A percentile compares a stretch with the other conserved stretches of the same genome.
These are phyloP conservation scores for Flabesymbios commensalis DNA, from an alignment of 2,888 invertebrate species.

Conservation along the genomic window DNA sequence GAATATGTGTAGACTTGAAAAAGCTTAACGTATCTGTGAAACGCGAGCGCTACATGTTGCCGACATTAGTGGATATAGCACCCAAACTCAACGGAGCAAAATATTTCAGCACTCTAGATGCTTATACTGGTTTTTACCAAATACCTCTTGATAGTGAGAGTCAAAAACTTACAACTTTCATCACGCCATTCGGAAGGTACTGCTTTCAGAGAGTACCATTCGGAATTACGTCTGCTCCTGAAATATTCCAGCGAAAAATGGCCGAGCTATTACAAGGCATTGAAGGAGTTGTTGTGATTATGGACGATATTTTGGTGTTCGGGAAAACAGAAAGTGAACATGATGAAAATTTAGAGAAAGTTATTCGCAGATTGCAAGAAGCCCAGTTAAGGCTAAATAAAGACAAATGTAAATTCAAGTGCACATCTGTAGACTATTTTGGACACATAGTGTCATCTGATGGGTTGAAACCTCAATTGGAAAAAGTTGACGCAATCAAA, in stretches of 20 bases:
- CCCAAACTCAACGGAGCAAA: not conserved
- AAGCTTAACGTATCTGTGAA: not conserved
- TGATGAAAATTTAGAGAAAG: constrained; percentile 19
- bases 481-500: constrained; percentile 22
- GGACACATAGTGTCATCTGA: constrained; percentile 31
- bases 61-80: not conserved
- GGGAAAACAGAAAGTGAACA: constrained; percentile 23
- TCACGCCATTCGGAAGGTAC: constrained; percentile 6
- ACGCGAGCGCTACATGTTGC: constrained; percentile 1
- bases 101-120: not conserved
- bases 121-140: not conserved
- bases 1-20: constrained; percentile 6
- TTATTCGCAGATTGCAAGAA: constrained; percentile 12
- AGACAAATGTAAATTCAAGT: constrained; percentile 27
- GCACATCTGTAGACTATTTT: constrained; percentile 16
- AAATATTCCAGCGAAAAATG: constrained; percentile 26
- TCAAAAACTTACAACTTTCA: constrained; percentile 1
- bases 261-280: constrained; percentile 21
- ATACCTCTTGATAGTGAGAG: not conserved
- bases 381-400: constrained; percentile 29
- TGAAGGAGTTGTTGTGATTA: too few species aligned
- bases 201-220: constrained; percentile 5
- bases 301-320: constrained; percentile 32
- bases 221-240: constrained; percentile 16
- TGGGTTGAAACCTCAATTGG: constrained; percentile 27